Conservation (phyloP, 2,113 vertebrate genomes). For the Hippocampus barbouri region DNA sequence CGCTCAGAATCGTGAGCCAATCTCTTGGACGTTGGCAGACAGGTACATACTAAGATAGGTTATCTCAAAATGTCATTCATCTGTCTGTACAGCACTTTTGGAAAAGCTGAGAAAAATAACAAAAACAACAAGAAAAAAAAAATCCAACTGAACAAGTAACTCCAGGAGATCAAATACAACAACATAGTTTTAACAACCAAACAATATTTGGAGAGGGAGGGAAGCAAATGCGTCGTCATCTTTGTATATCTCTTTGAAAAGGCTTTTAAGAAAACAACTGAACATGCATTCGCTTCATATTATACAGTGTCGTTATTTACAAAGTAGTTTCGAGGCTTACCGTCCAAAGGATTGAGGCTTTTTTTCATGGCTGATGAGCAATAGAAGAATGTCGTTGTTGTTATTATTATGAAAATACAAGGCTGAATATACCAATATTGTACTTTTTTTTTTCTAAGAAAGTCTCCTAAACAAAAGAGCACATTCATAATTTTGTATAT, state of each 20-base stretch:
- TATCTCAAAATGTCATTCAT: constrained; percentile 53
- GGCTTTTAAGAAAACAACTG: constrained; percentile 63
- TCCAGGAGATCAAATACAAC: not conserved
- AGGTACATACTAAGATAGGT: constrained; percentile 55
- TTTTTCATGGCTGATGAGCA: constrained; percentile 34
- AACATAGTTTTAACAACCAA: constrained; percentile 2
- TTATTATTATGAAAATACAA: not conserved
- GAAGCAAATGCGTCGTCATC: constrained; percentile 27
- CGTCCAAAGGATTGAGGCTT: constrained; percentile 55
- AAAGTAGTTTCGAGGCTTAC: constrained; percentile 55
- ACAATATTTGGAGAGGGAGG: not conserved
- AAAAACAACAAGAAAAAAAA: constrained; percentile 12
- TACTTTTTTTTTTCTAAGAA: constrained; percentile 6
- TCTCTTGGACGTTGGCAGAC: constrained; percentile 1
- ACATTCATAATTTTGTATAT: not conserved
- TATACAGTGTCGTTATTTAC: constrained; percentile 66
- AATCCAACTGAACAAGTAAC: not conserved
- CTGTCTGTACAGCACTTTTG: constrained; percentile 66
- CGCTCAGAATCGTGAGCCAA: not conserved
- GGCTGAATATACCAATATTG: constrained; percentile 4
- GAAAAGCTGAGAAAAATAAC: constrained; percentile 30
- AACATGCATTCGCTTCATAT: constrained; percentile 70
- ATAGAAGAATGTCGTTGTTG: not conserved
- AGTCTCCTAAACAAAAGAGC: not conserved
- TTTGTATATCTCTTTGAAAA: constrained; percentile 55